Conservation (phyloP, 2,888 invertebrate genomes). For the Strigamia crassipes region DNA sequence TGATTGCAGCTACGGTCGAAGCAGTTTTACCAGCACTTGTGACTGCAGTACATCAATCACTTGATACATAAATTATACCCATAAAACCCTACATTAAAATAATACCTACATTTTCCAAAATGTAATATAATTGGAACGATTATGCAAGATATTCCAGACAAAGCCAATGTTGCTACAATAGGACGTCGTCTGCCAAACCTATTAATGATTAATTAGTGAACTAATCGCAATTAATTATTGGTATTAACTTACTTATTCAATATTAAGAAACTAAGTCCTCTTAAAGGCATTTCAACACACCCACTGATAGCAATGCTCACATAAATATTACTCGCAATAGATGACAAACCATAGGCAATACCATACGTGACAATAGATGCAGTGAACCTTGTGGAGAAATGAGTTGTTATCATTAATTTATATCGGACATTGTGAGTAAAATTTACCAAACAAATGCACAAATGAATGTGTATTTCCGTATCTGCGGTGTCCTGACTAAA, state of each 20-base stretch:
- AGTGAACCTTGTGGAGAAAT: slow-evolving; percentile 57
- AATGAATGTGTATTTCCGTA: slow-evolving; percentile 46
- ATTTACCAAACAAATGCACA: slow-evolving; percentile 46
- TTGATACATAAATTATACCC: background rate
- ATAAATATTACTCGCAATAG: slow-evolving; percentile 61
- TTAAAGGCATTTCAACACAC: slow-evolving; percentile 61
- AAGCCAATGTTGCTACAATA: slow-evolving; percentile 41
- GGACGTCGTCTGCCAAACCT: slow-evolving; percentile 49
- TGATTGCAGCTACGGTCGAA: slow-evolving; percentile 52
- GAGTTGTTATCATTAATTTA: background rate
- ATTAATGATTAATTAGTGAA: background rate
- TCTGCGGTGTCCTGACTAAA: slow-evolving; percentile 44
- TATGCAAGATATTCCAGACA: slow-evolving; percentile 47
- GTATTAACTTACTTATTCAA: slow-evolving; percentile 44
- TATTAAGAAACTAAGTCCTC: slow-evolving; percentile 51
- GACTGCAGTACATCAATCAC: background rate
- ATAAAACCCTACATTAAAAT: background rate
- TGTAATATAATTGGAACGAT: slow-evolving; percentile 18
- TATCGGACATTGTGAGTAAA: background rate
- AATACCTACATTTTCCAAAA: background rate
- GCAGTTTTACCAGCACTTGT: background rate
- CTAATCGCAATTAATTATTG: background rate
- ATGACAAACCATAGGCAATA: slow-evolving; percentile 59
- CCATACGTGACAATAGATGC: slow-evolving; percentile 61
- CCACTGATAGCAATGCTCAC: slow-evolving; percentile 62